Base-by-base conservation (phyloP, 2,888 invertebrate genomes). In the Drosophila merina region DNA sequence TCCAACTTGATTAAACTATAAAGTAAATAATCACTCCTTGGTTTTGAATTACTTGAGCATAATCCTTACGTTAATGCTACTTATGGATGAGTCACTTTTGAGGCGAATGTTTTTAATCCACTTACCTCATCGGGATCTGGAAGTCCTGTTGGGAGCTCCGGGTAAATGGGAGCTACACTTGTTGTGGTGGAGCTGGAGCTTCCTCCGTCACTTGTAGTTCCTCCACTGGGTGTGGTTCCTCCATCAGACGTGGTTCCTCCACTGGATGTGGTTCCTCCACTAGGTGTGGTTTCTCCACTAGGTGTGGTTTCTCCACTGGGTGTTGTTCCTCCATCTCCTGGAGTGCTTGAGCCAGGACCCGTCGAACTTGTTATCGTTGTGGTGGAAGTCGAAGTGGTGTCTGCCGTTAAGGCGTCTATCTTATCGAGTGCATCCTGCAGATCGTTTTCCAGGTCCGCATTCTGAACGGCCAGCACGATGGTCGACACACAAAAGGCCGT, bases 401-500 rank as follows among this genome's bases (percentile, higher is more conserved):
- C 49, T 1, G 59, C 50, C 0, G 76, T 60, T 33, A 83, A 25
- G 1, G 47, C 42, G 8, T 89, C 88, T 28, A 90, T 66, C 58
- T 90, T 89, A 52, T 89, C 76, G 14, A 83, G 55, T 0, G 90
- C 90, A 74, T 88, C 87, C 66, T 89, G 81, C 3, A 91, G 72
- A 33, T 91, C 90, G 59, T 88, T 62, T 58, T 89, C 74, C 47
- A 90, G 69, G n/a, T 83, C 76, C 0, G 89, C 71, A 5, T 92
- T 92, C 49, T 92, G 83, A 4, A 92, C 91, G 0, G 93, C 93
- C 57, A 94, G 83, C 4, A 92, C 92, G 60, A 94, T 91, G 1
- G 94, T 94, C 0, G 94, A 92, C n/a, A 94, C 89, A 25, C 92
- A 91, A 36, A 94, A 92, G 20, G 87, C 90, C 7, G 79, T 81